Conservation (phyloP, 2,113 vertebrate species). For the Paramormyrops kingsleyae region DNA sequence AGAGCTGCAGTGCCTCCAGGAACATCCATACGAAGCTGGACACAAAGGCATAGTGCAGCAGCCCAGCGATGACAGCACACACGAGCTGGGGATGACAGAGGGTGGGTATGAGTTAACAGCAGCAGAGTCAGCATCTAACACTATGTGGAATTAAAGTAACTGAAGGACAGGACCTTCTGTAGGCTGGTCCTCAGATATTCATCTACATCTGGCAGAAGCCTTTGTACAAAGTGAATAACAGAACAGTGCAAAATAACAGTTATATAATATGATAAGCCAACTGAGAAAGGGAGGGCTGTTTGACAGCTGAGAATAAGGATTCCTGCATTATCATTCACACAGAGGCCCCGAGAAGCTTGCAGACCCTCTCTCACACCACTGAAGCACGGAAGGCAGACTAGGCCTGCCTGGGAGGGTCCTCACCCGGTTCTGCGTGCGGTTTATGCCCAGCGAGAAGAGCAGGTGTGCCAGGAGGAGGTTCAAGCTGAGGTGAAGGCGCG, state of each 20-base stretch:
- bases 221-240: background rate
- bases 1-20: conserved; percentile 70
- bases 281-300: background rate
- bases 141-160: background rate
- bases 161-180: background rate
- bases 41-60: conserved; percentile 56
- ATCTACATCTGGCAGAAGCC: background rate
- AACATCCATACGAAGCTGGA: conserved; percentile 71
- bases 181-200: background rate
- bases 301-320: background rate
- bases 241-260: background rate
- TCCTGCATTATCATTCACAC: background rate
- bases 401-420: background rate
- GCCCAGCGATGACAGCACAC: conserved; percentile 45
- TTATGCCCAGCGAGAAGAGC: conserved; percentile 56
- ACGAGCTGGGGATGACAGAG: conserved; percentile 38
- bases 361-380: background rate
- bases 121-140: background rate
- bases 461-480: conserved; percentile 55
- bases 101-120: background rate
- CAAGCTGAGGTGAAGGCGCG: conserved; percentile 70
- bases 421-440: conserved; percentile 36
- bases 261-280: background rate
- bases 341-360: background rate
- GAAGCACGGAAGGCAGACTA: background rate